Evolutionary conservation across 2,888 invertebrate species (phyloP), one percentile per base, ranked within the genome.

Genomic region (Cheilosia vulpina): DNA sequence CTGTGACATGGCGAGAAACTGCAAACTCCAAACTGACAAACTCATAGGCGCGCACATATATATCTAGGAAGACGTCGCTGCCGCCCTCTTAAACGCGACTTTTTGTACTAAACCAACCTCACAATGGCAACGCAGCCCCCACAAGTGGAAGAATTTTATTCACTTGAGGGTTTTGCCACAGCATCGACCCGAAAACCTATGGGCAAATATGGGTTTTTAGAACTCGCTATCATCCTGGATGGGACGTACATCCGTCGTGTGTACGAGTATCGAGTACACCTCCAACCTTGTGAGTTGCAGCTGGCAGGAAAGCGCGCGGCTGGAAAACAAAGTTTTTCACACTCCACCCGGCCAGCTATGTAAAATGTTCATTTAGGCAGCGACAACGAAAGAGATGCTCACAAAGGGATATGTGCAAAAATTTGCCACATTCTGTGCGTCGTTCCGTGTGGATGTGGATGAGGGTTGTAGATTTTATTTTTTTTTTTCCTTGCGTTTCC

Each of bases 251-350:
- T 58, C 69, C 43, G 24, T 65, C 27, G 58, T 53, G 43, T 47
- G n/a, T 45, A 17, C 15, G 13, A 38, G 34, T 27, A 27, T 2
- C 2, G 27, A 27, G 17, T 58, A 50, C 41, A 15, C 24, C 31
- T 45, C 53, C n/a, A 68, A 60, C 43, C 73, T 68, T 68, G 68
- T 45, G 55, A 43, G 69, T 52, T 58, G 4, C 58, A 34, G 27
- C 27, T 27, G 1, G 27, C 27, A 6, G 9, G 45, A 71, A 58
- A 38, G 43, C 38, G 68, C 63, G 73, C 34, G 60, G 43, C 41
- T 63, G 73, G 68, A 69, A 65, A 83, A 68, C 50, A 83, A 84
- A 34, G 31, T 78, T 73, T 75, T 71, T 73, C 75, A 79, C 73
- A 79, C 69, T 57, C 58, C 34, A 52, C 34, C 47, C 72, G 41